Evolutionary conservation across 2,797 vertebrate genomes (phyloP), one percentile per base, ranked within the genome.

Genomic region (Semaprochilodus insignis): DNA sequence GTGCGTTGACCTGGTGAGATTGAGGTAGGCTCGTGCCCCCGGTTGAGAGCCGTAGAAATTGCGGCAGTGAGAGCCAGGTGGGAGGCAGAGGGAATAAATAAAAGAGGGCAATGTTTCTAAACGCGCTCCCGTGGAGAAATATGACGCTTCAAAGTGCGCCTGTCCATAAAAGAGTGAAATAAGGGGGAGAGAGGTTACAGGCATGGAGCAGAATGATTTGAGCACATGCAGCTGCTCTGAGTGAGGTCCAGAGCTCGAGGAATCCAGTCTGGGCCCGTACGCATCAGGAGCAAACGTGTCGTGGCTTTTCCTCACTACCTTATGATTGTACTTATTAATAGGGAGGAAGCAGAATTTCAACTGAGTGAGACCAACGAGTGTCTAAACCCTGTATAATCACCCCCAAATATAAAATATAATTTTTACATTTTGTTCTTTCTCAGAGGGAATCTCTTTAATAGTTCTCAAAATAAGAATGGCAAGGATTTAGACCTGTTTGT

Each of bases 141-240:
- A 10, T 67, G 73, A 88, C 84, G 89, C 88, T 91, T 87, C 88
- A 88, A 86, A 91, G 87, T 83, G 74, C 85, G 74, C 81, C n/a
- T 87, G 87, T 91, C 90, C 89, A 91, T 93, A 91, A 92, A 92
- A 89, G 74, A 87, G 87, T 91, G 91, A 93, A 91, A 92, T 91
- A 92, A 91, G 80, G 85, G 84, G 44, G 83, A 80, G 85, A 90
- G 88, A 90, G 86, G 91, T 90, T 90, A 88, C 78, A 73, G 52
- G 87, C 82, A 83, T 76, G 90, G 90, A 90, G 90, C 87, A 77
- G 71, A 85, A 88, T 73, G 82, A 88, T 88, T 87, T 92, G 88
- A 94, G 83, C 84, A 87, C 88, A 92, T 91, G 91, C 90, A 93
- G 91, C 93, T 93, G 92, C 88, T 74, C 81, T 71, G 63, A 59